Evolutionary conservation across 2,888 invertebrate species (phyloP).

Genomic region (Morpho helenor): DNA sequence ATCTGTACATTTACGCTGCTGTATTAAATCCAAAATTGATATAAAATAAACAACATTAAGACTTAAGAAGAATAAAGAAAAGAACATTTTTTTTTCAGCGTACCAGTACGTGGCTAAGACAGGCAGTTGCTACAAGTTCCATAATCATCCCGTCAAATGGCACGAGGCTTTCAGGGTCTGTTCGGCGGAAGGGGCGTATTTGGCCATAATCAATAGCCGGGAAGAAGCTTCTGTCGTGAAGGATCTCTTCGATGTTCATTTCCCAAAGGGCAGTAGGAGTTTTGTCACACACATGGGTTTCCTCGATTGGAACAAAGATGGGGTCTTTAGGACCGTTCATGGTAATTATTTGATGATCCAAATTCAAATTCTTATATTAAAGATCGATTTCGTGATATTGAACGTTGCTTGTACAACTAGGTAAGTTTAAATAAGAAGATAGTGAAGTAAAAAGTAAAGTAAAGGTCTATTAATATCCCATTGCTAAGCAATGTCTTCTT

Average conservation of each 20-base stretch:
- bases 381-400: no score
- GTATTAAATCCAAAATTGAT: no score
- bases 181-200: constrained; percentile 21
- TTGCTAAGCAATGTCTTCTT: no score
- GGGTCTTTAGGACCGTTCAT: constrained; percentile 30
- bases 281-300: constrained; percentile 15
- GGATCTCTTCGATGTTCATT: constrained; percentile 18
- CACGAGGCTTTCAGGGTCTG: constrained; percentile 19
- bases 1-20: no score
- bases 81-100: constrained; percentile 1
- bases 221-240: constrained; percentile 12
- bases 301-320: constrained; percentile 30
- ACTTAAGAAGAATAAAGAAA: no score
- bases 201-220: constrained; percentile 25
- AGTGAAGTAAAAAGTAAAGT: no score
- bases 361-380: no score
- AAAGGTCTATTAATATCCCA: no score
- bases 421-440: no score
- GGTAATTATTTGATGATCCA: constrained; percentile 17
- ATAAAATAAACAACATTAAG: no score
- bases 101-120: constrained; percentile 2
- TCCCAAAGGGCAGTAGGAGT: not conserved
- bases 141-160: constrained; percentile 12
- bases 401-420: no score
- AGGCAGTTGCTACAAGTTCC: constrained; percentile 20